A percentile compares a stretch with the other conserved stretches of the same genome.
phyloP scores from a whole-genome alignment of 2,888 invertebrate genomes.

The Maniola hyperantus region DNA sequence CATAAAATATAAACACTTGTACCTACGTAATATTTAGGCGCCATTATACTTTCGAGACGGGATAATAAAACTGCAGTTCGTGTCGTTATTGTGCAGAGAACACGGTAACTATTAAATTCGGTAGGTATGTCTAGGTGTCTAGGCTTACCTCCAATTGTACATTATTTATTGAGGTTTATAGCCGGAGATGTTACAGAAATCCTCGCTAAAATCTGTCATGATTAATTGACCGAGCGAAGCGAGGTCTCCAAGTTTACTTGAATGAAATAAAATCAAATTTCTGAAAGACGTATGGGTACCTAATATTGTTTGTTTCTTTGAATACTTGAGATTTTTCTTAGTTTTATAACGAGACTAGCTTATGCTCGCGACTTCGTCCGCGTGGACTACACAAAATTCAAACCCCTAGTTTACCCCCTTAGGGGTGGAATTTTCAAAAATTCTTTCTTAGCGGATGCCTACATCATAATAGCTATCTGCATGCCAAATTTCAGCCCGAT shows the following conservation, averaged over 20 bases:
- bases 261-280: not conserved
- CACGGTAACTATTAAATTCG: not conserved
- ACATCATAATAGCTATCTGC: too few relatives aligned
- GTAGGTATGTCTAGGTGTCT: too few relatives aligned
- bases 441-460: too few relatives aligned
- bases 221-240: not conserved
- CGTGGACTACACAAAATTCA: too few relatives aligned
- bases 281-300: too few relatives aligned
- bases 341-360: too few relatives aligned
- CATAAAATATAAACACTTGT: not conserved
- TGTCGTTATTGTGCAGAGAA: slow-evolving; percentile 6
- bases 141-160: slow-evolving; percentile 1
- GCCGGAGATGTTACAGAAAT: not conserved
- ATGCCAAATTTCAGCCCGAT: too few relatives aligned
- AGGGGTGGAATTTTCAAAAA: too few relatives aligned
- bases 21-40: not conserved
- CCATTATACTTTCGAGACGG: not conserved
- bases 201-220: not conserved
- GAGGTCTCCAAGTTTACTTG: not conserved
- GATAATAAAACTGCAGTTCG: slow-evolving; percentile 2
- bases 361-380: too few relatives aligned
- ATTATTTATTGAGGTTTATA: not conserved
- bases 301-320: too few relatives aligned
- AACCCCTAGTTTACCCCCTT: too few relatives aligned
- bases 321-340: too few relatives aligned